Evolutionary conservation across 2,113 vertebrate species (phyloP).

Genomic region (Lepus americanus): DNA sequence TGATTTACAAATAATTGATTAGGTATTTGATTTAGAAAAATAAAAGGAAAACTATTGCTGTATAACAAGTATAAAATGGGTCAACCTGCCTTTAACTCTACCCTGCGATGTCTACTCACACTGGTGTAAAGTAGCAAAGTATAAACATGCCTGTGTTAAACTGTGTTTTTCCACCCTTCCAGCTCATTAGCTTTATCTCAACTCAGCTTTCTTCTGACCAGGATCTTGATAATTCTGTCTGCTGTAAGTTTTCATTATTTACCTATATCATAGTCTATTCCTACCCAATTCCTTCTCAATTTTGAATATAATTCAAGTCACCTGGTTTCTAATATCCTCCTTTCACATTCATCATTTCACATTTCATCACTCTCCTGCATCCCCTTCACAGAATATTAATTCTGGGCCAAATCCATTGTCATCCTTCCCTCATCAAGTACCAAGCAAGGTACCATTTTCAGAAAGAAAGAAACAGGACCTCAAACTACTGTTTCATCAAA

Average conservation of each 20-base stretch:
- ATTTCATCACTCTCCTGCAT: neutral
- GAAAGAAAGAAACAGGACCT: neutral
- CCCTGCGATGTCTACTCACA: neutral
- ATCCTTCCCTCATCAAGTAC: neutral
- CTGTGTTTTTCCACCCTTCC: neutral
- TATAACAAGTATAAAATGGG: neutral
- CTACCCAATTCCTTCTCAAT: neutral
- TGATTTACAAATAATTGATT: slow-evolving; percentile 3
- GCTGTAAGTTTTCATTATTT: neutral
- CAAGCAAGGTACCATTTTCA: neutral
- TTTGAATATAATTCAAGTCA: neutral
- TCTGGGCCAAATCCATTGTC: neutral
- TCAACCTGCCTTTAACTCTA: neutral
- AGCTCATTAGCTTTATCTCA: neutral
- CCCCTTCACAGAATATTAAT: neutral
- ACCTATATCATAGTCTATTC: neutral
- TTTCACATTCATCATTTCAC: neutral
- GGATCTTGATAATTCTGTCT: neutral
- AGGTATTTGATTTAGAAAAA: neutral
- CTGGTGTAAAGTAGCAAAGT: neutral
- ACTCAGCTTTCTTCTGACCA: neutral
- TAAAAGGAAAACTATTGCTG: neutral
- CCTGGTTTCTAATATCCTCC: neutral
- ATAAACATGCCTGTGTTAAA: neutral
- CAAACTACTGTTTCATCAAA: neutral